phyloP scores from a whole-genome alignment of 2,888 invertebrate species.

The Phymatocera aterrima region DNA sequence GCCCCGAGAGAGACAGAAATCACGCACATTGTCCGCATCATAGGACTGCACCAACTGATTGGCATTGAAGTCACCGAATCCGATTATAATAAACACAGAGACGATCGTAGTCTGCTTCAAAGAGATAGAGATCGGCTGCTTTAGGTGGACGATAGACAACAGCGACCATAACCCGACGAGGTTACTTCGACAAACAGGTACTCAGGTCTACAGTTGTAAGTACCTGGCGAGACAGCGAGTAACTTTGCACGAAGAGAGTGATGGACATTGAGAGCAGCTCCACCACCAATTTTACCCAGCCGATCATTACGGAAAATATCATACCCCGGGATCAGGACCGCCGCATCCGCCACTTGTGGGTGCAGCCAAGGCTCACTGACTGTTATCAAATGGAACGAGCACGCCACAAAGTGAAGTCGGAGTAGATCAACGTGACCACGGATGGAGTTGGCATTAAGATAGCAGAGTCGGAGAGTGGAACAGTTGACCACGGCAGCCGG shows the following conservation, averaged over 20 bases:
- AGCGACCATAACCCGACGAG: not conserved
- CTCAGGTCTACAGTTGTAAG: not conserved
- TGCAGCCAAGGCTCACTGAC: not conserved
- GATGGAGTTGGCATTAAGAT: constrained; percentile 1
- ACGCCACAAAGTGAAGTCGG: not conserved
- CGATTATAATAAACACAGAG: not conserved
- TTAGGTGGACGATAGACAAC: not conserved
- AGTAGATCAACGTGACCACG: not conserved
- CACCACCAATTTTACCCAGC: not conserved
- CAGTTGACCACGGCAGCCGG: not conserved
- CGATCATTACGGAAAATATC: not conserved
- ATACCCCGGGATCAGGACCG: not conserved
- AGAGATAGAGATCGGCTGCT: not conserved
- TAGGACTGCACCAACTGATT: not conserved
- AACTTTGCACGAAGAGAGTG: not conserved
- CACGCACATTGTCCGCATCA: not conserved
- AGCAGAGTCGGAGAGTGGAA: not conserved
- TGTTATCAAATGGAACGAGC: not conserved
- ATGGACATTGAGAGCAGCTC: not conserved
- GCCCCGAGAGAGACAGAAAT: not conserved
- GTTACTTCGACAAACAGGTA: not conserved
- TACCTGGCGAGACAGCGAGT: not conserved
- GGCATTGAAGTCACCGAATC: not conserved
- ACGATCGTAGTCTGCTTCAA: not conserved
- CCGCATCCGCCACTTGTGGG: not conserved